Evolutionary conservation across 2,797 vertebrate genomes (phyloP).

Genomic region (Pelodytes ibericus): DNA sequence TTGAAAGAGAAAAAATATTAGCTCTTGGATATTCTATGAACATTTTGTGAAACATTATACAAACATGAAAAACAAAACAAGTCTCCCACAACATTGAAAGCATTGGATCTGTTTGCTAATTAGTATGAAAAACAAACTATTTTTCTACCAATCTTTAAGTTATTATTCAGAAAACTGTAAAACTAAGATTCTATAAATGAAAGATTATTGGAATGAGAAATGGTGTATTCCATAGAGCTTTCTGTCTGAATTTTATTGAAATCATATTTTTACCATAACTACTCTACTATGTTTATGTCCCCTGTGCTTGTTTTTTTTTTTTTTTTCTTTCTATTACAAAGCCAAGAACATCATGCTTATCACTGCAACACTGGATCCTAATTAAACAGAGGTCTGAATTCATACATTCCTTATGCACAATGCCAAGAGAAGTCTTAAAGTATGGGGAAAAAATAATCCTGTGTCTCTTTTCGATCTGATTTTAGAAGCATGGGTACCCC

Average conservation of each 20-base stretch:
- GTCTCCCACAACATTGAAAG: too few species aligned
- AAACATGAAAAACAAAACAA: too few species aligned
- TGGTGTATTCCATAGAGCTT: conserved; percentile 18
- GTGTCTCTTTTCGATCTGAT: conserved; percentile 19
- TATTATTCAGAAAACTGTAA: conserved; percentile 30
- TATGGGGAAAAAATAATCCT: conserved; percentile 21
- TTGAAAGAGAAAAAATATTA: too few species aligned
- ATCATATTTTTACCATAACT: conserved; percentile 22
- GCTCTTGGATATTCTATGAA: too few species aligned
- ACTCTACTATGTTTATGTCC: conserved; percentile 17
- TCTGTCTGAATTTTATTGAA: conserved; percentile 27
- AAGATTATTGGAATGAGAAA: conserved; percentile 36
- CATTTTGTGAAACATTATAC: too few species aligned
- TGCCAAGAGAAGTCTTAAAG: conserved; percentile 30
- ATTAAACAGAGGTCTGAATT: conserved; percentile 41
- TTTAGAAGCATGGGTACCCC: conserved; percentile 8
- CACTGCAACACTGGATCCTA: conserved; percentile 39
- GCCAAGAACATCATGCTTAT: conserved; percentile 45
- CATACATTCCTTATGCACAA: conserved; percentile 29
- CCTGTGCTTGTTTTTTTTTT: conserved; percentile 3
- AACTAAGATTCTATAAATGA: conserved; percentile 26
- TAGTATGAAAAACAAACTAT: too few species aligned
- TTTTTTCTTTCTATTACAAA: conserved; percentile 24
- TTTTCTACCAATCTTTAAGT: conserved; percentile 1
- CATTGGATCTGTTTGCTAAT: too few species aligned